Percentiles rank a stretch among this genome's conserved stretches.
Evolutionary conservation across 64 coral and sea anemone genomes (phyloP).

Genomic region (Actinia tenebrosa): DNA sequence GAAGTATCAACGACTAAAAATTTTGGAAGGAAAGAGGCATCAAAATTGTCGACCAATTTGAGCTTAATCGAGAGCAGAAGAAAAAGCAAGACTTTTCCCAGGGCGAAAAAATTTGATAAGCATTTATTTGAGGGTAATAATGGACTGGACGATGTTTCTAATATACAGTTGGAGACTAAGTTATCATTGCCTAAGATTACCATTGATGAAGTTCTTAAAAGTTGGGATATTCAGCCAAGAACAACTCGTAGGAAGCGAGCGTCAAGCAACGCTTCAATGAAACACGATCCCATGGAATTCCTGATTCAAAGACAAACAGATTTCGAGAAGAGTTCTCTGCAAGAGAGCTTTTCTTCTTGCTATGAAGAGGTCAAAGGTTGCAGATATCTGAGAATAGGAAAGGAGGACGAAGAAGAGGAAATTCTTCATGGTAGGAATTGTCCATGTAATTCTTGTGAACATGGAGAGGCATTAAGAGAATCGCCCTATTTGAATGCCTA

Average conservation of each 20-base stretch:
- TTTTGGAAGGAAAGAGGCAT: neutral
- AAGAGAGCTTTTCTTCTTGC: neutral
- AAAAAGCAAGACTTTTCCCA: neutral
- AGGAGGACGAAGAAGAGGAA: constrained; percentile 17
- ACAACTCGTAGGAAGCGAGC: neutral
- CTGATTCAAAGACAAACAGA: neutral
- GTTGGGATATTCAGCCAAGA: constrained; percentile 36
- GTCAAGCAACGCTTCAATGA: constrained; percentile 14
- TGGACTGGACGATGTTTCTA: neutral
- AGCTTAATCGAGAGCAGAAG: neutral
- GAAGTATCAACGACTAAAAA: neutral
- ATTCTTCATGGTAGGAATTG: constrained; percentile 17
- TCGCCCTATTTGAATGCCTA: constrained; percentile 59
- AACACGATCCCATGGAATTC: constrained; percentile 57
- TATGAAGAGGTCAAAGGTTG: constrained; percentile 45
- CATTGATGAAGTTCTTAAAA: constrained; percentile 51
- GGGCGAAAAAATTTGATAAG: neutral
- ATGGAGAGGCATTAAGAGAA: constrained; percentile 35
- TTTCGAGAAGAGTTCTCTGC: neutral
- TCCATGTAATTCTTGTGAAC: constrained; percentile 67
- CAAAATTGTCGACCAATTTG: neutral
- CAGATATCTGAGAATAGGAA: constrained; percentile 40
- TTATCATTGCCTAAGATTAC: constrained; percentile 46
- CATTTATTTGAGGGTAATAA: neutral
- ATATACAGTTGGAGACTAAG: neutral